Evolutionary conservation across 2,113 vertebrate genomes (phyloP).

Genomic region (Rhombomys opimus): DNA sequence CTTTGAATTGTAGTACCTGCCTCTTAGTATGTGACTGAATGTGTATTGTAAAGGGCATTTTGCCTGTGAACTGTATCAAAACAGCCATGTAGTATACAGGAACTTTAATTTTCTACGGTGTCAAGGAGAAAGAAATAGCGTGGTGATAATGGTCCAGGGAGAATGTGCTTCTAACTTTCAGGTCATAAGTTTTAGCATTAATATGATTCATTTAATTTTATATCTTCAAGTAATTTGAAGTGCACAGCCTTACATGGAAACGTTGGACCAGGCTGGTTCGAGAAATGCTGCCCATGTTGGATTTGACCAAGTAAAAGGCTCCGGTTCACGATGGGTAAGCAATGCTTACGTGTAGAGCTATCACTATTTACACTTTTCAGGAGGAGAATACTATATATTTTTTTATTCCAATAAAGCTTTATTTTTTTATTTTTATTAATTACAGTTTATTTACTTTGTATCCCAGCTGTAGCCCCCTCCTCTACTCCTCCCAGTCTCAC

Average conservation of each 20-base stretch:
- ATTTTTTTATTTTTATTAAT: not conserved
- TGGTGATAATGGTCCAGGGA: not conserved
- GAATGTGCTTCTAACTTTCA: not conserved
- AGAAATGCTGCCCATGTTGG: constrained; percentile 33
- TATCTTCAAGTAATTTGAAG: not conserved
- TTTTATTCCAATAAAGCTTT: too few relatives aligned
- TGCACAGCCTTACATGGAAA: not conserved
- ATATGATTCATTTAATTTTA: constrained; percentile 9
- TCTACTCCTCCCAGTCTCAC: too few relatives aligned
- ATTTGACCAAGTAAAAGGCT: not conserved
- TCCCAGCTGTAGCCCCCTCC: too few relatives aligned
- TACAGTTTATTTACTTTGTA: too few relatives aligned
- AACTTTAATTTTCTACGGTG: not conserved
- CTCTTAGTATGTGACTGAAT: not conserved
- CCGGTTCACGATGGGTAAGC: not conserved
- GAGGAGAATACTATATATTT: not conserved
- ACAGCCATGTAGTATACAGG: not conserved
- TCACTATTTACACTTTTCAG: not conserved
- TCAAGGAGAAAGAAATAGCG: constrained; percentile 22
- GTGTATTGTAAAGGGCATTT: not conserved
- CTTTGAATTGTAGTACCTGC: constrained; percentile 4
- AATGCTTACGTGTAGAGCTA: not conserved
- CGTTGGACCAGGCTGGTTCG: not conserved
- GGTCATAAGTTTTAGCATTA: not conserved
- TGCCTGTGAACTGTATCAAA: constrained; percentile 47